Evolutionary conservation across 1,140 invertebrate genomes (phyloP).

Genomic region (Pectinophora gossypiella): DNA sequence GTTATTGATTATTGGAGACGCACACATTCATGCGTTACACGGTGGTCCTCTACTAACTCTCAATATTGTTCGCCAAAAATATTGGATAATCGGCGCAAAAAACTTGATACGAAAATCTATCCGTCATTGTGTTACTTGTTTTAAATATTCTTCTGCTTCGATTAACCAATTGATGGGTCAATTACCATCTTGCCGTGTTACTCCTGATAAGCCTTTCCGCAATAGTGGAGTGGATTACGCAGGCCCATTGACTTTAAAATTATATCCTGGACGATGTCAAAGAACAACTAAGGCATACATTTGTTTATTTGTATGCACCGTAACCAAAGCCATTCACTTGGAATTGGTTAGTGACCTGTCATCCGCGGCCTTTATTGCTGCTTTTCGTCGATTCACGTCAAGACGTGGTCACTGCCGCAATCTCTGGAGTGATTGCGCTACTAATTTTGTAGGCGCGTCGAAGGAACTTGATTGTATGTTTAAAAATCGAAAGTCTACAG

Average conservation of each 20-base stretch:
- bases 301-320: slow-evolving; percentile 18
- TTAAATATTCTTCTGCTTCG: neutral
- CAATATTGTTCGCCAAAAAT: slow-evolving; percentile 2
- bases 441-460: slow-evolving; percentile 38
- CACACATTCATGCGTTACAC: slow-evolving; percentile 3
- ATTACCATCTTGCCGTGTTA: slow-evolving; percentile 6
- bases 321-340: slow-evolving; percentile 38
- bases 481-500: neutral
- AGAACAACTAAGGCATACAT: slow-evolving; percentile 2
- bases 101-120: slow-evolving; percentile 8
- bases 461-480: slow-evolving; percentile 10
- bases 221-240: slow-evolving; percentile 6
- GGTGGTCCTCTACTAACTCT: neutral
- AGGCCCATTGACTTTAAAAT: neutral
- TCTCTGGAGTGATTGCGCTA: slow-evolving; percentile 43
- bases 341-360: slow-evolving; percentile 31
- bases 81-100: slow-evolving; percentile 7
- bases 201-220: neutral
- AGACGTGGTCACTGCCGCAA: slow-evolving; percentile 26
- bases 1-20: neutral
- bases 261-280: neutral
- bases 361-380: slow-evolving; percentile 27
- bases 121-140: slow-evolving; percentile 12
- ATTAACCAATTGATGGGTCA: slow-evolving; percentile 12
- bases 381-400: slow-evolving; percentile 36